Evolutionary conservation across 2,888 invertebrate species (phyloP), one percentile per base, ranked within the genome.

Genomic region (Dichetophora obliterata): DNA sequence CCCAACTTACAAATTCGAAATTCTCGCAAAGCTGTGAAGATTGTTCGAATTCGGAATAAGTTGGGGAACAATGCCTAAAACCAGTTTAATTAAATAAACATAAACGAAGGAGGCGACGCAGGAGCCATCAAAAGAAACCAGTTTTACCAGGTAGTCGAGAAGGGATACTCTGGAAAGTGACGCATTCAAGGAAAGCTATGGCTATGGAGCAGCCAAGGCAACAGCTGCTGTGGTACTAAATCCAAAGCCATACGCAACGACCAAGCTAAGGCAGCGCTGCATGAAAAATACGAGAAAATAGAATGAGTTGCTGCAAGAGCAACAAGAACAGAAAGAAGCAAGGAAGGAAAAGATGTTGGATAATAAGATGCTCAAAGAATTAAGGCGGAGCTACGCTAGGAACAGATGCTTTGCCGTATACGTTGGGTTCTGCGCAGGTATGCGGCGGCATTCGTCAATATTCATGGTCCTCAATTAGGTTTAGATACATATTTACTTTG

Each of bases 51-150:
- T 27, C 2, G 14, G 27, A 9, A 63, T 16, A 11, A 31, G 65
- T 16, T 14, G 43, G 22, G 6, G 3, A 73, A 63, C 63, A 65
- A 73, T 52, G 65, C 50, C 65, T 52, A 73, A 73, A 65, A 65
- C 73, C 50, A 48, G 73, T 73, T 63, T 22, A 6, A 19, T 66
- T 6, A 9, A 61, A 43, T 14, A 11, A 11, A 43, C 43, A 16
- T 2, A n/a, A 48, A 14, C 48, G 68, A 68, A 27, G 48, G 50
- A 68, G 19, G 14, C 34, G 11, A 57, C 6, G 16, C 6, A 24
- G 24, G n/a, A 34, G 37, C 68, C 14, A 19, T 6, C 14, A 14
- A 50, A 50, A 27, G 24, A 19, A 63, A 73, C 73, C 63, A 73
- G 73, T 73, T 71, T 48, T 19, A 9, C 27, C 48, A 73, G 31